Conservation (phyloP, 2,888 invertebrate genomes). For the Drosophila flavopinicola region DNA sequence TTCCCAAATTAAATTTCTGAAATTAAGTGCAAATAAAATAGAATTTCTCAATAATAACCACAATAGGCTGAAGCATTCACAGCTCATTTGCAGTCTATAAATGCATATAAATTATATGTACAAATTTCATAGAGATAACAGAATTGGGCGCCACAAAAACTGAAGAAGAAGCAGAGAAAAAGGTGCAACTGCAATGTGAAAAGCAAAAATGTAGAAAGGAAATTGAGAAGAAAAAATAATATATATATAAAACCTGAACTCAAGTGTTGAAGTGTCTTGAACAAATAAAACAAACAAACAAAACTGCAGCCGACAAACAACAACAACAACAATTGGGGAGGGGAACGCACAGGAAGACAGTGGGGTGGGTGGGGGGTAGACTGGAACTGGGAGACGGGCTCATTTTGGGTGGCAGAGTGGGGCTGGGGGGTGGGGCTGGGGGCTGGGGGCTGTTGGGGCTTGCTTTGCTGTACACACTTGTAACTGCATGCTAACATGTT, state of each 20-base stretch:
- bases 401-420: constrained; percentile 12
- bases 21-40: neutral
- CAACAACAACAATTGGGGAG: constrained; percentile 29
- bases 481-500: constrained; percentile 75
- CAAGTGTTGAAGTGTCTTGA: constrained; percentile 70
- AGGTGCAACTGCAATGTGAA: constrained; percentile 31
- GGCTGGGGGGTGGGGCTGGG: neutral
- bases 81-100: constrained; percentile 53
- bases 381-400: constrained; percentile 17
- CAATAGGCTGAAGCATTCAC: constrained; percentile 36
- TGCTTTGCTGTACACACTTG: constrained; percentile 55
- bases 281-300: constrained; percentile 66
- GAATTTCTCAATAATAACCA: neutral
- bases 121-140: neutral
- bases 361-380: neutral
- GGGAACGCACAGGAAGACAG: constrained; percentile 22
- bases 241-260: constrained; percentile 44
- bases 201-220: constrained; percentile 62
- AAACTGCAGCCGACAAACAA: constrained; percentile 33
- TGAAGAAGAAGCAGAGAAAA: neutral
- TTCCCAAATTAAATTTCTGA: neutral
- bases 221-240: constrained; percentile 42
- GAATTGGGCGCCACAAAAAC: constrained; percentile 25
- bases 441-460: neutral
- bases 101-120: neutral